Evolutionary conservation across 2,797 vertebrate species (phyloP).

Genomic region (Tragopan temminckii): DNA sequence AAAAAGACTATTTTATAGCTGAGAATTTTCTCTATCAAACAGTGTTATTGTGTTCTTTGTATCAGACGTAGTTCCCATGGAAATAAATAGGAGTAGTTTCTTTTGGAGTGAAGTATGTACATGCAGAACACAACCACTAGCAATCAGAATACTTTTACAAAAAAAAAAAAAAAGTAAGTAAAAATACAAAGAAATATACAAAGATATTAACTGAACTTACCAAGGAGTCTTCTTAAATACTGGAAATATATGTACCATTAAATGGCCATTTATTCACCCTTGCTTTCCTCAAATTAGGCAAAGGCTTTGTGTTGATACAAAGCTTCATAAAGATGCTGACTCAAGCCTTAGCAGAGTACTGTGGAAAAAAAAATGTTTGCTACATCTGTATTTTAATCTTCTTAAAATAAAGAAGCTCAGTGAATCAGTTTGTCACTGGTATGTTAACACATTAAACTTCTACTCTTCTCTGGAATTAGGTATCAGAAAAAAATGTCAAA

Average conservation of each 20-base stretch:
- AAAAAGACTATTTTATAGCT: too few relatives aligned
- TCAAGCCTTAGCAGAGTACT: not conserved
- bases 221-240: not conserved
- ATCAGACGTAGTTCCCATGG: too few relatives aligned
- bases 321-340: not conserved
- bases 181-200: not conserved
- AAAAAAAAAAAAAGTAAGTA: not conserved
- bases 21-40: too few relatives aligned
- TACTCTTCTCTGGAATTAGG: not conserved
- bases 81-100: too few relatives aligned
- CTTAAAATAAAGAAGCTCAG: not conserved
- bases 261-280: not conserved
- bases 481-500: not conserved
- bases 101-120: too few relatives aligned
- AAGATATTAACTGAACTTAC: not conserved
- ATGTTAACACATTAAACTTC: not conserved
- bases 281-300: not conserved
- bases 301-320: not conserved
- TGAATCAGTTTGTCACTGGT: not conserved
- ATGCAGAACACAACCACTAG: not conserved
- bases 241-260: not conserved
- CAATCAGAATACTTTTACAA: not conserved
- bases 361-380: not conserved
- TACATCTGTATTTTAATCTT: not conserved
- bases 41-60: too few relatives aligned